phyloP scores from a whole-genome alignment of 1,140 invertebrate genomes.

The Macrobrachium rosenbergii region DNA sequence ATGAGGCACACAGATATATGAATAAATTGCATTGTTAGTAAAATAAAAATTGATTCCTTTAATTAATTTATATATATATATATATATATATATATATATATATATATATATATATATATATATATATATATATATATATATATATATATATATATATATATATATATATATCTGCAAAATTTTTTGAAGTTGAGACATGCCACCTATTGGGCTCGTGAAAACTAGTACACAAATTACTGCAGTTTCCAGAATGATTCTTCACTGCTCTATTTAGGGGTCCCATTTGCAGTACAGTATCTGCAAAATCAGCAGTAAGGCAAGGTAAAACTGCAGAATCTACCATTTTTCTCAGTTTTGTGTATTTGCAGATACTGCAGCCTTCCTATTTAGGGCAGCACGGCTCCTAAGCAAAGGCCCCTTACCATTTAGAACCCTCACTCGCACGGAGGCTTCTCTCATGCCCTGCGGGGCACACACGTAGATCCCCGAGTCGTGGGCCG shows the following conservation, averaged over 20 bases:
- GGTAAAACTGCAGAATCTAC: too few species aligned
- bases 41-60: background rate
- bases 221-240: too few species aligned
- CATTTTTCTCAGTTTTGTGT: too few species aligned
- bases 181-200: background rate
- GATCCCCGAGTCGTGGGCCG: slow-evolving; percentile 70
- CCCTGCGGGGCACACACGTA: slow-evolving; percentile 89
- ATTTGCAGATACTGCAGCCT: too few species aligned
- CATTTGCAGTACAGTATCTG: too few species aligned
- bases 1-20: too few species aligned
- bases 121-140: slow-evolving; percentile 28
- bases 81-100: background rate
- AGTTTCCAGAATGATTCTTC: too few species aligned
- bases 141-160: slow-evolving; percentile 23
- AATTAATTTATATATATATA: too few species aligned
- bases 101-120: slow-evolving; percentile 29
- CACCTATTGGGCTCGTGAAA: too few species aligned
- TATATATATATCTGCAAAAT: slow-evolving; percentile 1
- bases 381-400: too few species aligned
- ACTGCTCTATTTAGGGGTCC: too few species aligned
- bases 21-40: slow-evolving; percentile 3
- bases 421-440: slow-evolving; percentile 88
- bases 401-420: slow-evolving; percentile 67
- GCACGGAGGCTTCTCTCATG: slow-evolving; percentile 84
- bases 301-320: too few species aligned